phyloP scores from a whole-genome alignment of 1,140 invertebrate genomes.

The Pseudomyrmex flavicornis region DNA sequence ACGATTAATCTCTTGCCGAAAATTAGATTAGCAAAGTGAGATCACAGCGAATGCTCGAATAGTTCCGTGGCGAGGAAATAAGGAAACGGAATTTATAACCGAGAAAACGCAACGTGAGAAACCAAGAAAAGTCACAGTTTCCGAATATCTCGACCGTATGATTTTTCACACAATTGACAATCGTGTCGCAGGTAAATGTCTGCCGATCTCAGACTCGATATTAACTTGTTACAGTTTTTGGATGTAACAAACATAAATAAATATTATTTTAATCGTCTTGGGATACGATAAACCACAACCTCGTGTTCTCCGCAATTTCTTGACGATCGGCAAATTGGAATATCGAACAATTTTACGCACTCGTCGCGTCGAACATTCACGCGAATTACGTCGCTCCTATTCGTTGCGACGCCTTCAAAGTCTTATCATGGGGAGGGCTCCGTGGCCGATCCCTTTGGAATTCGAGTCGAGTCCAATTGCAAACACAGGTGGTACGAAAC shows the following conservation, averaged over 20 bases:
- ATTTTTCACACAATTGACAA: conserved; percentile 43
- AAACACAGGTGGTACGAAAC: conserved; percentile 71
- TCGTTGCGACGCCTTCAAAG: conserved; percentile 56
- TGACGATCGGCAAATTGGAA: neutral
- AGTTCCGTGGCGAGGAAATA: conserved; percentile 58
- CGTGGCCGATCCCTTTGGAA: conserved; percentile 47
- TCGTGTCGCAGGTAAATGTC: neutral
- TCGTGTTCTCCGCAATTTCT: neutral
- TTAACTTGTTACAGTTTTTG: neutral
- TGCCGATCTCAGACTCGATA: neutral
- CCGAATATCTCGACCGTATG: conserved; percentile 9
- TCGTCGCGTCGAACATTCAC: conserved; percentile 36
- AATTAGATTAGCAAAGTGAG: conserved; percentile 71
- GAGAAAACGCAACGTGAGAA: neutral
- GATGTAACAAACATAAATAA: neutral
- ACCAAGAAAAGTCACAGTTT: conserved; percentile 14
- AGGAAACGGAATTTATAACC: conserved; percentile 40
- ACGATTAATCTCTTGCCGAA: conserved; percentile 71
- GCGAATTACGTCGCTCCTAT: conserved; percentile 52
- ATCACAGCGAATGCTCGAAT: conserved; percentile 48
- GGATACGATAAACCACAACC: conserved; percentile 1
- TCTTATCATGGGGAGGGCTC: conserved; percentile 41
- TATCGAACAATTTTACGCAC: neutral
- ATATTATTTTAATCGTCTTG: too few species aligned
- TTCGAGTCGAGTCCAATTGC: conserved; percentile 57